Conservation (phyloP, 2,888 invertebrate species). For the Coecobrya sp. region DNA sequence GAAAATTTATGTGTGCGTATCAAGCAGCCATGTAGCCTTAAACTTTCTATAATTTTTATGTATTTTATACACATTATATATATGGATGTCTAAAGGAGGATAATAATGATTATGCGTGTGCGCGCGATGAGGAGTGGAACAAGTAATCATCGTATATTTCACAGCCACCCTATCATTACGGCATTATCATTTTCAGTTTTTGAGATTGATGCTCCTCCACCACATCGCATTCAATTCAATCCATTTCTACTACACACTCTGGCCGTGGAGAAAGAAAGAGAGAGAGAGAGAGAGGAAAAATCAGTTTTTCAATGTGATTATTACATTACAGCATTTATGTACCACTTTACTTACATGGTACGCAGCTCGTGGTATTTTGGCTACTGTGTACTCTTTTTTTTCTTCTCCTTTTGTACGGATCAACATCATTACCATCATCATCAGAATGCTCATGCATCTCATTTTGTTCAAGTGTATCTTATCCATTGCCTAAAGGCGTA, state of each 20-base stretch:
- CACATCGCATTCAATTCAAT: constrained; percentile 25
- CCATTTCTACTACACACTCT: neutral
- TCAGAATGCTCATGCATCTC: constrained; percentile 34
- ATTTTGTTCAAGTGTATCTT: constrained; percentile 58
- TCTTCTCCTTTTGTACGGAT: neutral
- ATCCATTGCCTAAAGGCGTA: constrained; percentile 13
- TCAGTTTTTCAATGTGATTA: constrained; percentile 61
- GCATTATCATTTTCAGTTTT: constrained; percentile 77
- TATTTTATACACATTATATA: constrained; percentile 39
- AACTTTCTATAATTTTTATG: constrained; percentile 1
- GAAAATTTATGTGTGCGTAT: constrained; percentile 11
- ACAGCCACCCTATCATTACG: constrained; percentile 79
- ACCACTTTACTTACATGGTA: constrained; percentile 22
- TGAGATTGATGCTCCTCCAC: constrained; percentile 67
- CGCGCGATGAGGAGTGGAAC: constrained; percentile 77
- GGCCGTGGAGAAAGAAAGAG: neutral
- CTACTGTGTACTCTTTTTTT: constrained; percentile 68
- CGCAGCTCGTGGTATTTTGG: constrained; percentile 70
- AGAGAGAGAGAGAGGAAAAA: no score
- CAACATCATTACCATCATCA: constrained; percentile 29
- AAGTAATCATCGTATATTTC: constrained; percentile 79
- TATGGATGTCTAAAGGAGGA: neutral
- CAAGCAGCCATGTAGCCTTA: neutral
- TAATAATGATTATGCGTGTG: constrained; percentile 62
- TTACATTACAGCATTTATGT: constrained; percentile 35